Conservation (phyloP, 1,140 invertebrate genomes). For the Sweltsa coloradensis region DNA sequence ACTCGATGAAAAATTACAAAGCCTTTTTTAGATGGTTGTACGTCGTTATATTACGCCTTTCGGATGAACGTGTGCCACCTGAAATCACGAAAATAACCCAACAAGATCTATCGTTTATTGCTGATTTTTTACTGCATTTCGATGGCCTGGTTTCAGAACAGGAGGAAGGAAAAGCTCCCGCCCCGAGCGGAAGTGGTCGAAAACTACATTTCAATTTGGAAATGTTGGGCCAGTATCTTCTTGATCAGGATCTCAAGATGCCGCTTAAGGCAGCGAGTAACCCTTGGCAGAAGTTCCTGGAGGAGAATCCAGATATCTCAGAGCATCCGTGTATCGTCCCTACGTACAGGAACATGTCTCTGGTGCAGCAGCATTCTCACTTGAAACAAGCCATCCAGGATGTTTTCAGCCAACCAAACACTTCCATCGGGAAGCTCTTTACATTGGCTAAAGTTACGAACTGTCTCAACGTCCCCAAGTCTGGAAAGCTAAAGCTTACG, state of each 20-base stretch:
- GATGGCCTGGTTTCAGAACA: conserved; percentile 38
- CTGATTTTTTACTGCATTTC: conserved; percentile 81
- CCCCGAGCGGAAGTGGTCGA: conserved; percentile 30
- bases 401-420: conserved; percentile 57
- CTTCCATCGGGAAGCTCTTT: conserved; percentile 48
- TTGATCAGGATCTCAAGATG: conserved; percentile 48
- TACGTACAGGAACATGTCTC: conserved; percentile 60
- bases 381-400: conserved; percentile 51
- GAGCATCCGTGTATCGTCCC: conserved; percentile 58
- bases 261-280: conserved; percentile 45
- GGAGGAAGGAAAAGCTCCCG: conserved; percentile 17
- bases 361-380: conserved; percentile 68
- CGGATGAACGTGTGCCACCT: conserved; percentile 68
- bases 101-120: conserved; percentile 79
- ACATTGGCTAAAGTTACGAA: conserved; percentile 12
- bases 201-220: conserved; percentile 70
- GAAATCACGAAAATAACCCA: conserved; percentile 74
- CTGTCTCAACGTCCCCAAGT: neutral
- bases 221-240: conserved; percentile 80
- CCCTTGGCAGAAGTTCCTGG: conserved; percentile 68
- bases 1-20: conserved; percentile 85
- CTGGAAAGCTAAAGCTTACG: neutral
- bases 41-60: conserved; percentile 67
- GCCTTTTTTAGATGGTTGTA: conserved; percentile 80
- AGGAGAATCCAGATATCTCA: conserved; percentile 55